Conservation (phyloP, 30 jellyfish, hydroid and myxozoan species). For the Aurelia aurita region DNA sequence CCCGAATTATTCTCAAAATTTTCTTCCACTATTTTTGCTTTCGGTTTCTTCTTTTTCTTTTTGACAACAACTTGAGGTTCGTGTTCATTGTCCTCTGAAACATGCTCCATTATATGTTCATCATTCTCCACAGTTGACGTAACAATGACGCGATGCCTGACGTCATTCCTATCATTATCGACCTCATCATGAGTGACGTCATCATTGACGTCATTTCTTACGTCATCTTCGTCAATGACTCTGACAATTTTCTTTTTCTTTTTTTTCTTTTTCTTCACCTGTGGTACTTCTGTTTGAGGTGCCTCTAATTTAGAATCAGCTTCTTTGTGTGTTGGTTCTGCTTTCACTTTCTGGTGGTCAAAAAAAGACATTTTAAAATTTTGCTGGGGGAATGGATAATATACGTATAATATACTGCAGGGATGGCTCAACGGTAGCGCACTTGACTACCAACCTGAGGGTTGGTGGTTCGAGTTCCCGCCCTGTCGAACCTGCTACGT, state of each 20-base stretch:
- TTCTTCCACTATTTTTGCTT: constrained; percentile 11
- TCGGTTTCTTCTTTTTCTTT: constrained; percentile 58
- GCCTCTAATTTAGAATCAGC: constrained; percentile 28
- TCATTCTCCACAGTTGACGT: neutral
- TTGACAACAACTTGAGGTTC: constrained; percentile 19
- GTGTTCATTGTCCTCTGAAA: neutral
- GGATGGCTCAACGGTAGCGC: too few relatives aligned
- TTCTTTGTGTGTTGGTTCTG: constrained; percentile 9
- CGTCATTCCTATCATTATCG: too few relatives aligned
- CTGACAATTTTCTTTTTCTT: constrained; percentile 47
- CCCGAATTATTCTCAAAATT: constrained; percentile 8
- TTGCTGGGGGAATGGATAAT: too few relatives aligned
- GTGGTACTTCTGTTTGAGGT: constrained; percentile 4
- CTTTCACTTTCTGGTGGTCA: constrained; percentile 35
- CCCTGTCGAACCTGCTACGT: too few relatives aligned
- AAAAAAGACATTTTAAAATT: neutral
- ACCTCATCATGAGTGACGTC: neutral
- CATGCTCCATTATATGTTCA: too few relatives aligned
- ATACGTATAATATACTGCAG: too few relatives aligned
- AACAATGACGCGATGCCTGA: neutral
- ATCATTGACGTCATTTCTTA: neutral
- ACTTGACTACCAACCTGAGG: too few relatives aligned
- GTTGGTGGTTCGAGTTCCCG: too few relatives aligned
- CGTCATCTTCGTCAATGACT: constrained; percentile 11
- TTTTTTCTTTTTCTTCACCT: constrained; percentile 54